Evolutionary conservation across 2,113 vertebrate genomes (phyloP).

Genomic region (Phocoena phocoena): DNA sequence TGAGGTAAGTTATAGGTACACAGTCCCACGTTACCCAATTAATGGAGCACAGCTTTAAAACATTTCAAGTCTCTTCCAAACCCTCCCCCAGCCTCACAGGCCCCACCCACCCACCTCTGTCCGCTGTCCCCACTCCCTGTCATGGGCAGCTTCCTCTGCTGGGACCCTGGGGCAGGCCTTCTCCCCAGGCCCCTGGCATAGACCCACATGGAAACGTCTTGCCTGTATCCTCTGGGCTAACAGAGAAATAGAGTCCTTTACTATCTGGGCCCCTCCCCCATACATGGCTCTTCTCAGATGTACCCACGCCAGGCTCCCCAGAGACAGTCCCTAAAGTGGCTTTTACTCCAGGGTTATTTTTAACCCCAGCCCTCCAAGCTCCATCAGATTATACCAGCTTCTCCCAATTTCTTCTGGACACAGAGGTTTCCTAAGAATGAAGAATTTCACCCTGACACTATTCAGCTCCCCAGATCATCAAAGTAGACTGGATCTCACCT

Average conservation of each 20-base stretch:
- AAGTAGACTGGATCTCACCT: neutral
- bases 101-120: neutral
- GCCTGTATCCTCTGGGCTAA: neutral
- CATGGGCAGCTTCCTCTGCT: neutral
- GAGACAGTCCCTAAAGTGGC: neutral
- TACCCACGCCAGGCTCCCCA: neutral
- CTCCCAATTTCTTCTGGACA: neutral
- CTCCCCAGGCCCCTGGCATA: neutral
- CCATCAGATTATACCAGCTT: neutral
- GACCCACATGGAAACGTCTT: rapidly evolving
- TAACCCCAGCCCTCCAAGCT: neutral
- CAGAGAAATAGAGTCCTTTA: neutral
- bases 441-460: neutral
- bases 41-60: constrained; percentile 23
- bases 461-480: neutral
- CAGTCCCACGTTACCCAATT: neutral
- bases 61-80: neutral
- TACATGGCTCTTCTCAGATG: rapidly evolving
- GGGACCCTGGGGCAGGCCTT: neutral
- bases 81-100: neutral
- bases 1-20: neutral
- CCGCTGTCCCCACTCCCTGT: neutral
- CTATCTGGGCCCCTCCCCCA: neutral
- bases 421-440: neutral
- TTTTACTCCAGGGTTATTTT: neutral